phyloP scores from a whole-genome alignment of 2,113 vertebrate genomes.

The Leuciscus idus region DNA sequence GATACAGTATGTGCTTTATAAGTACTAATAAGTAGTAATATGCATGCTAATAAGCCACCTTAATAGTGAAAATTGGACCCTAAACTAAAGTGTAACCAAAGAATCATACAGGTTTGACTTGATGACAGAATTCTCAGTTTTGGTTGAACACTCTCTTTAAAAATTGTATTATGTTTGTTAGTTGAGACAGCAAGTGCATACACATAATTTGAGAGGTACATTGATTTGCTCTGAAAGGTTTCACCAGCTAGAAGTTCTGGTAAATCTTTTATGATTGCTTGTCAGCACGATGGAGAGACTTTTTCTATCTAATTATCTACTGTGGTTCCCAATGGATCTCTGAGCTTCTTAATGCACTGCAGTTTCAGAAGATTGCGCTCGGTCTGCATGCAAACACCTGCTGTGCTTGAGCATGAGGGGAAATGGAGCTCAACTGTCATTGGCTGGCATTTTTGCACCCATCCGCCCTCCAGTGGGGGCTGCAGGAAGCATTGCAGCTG shows the following conservation, averaged over 20 bases:
- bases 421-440: constrained; percentile 27
- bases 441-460: constrained; percentile 33
- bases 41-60: too few relatives aligned
- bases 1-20: too few relatives aligned
- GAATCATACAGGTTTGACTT: too few relatives aligned
- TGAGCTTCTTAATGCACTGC: neutral
- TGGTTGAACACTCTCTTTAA: too few relatives aligned
- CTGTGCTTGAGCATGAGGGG: constrained; percentile 49
- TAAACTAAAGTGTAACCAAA: too few relatives aligned
- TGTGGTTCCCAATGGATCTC: too few relatives aligned
- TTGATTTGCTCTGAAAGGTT: constrained; percentile 26
- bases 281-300: neutral
- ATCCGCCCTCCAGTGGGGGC: constrained; percentile 26
- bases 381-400: constrained; percentile 43
- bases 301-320: neutral
- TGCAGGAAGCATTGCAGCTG: constrained; percentile 60
- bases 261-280: constrained; percentile 2
- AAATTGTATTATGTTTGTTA: neutral
- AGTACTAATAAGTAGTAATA: too few relatives aligned
- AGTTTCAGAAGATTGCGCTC: constrained; percentile 38
- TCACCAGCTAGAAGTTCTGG: neutral
- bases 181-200: neutral
- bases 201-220: constrained; percentile 14
- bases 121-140: too few relatives aligned
- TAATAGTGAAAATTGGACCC: too few relatives aligned